Evolutionary conservation across 2,113 vertebrate genomes (phyloP).

Genomic region (Myxocyprinus asiaticus): DNA sequence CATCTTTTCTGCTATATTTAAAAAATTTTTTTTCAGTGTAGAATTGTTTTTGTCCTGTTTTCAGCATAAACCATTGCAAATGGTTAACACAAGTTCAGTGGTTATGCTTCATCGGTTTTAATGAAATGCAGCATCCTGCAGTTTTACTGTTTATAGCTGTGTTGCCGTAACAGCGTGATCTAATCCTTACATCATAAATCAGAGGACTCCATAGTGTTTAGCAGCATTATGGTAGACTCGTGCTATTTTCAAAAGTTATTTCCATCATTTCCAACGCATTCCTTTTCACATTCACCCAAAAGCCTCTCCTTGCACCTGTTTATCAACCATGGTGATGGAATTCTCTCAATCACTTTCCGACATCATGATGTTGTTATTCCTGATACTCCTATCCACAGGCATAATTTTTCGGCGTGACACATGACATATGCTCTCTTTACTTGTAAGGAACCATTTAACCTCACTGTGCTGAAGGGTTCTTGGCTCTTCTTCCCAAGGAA

Average conservation of each 20-base stretch:
- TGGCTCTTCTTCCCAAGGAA: constrained; percentile 59
- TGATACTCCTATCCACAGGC: constrained; percentile 49
- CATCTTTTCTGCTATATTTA: no score
- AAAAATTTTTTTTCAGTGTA: no score
- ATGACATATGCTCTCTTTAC: constrained; percentile 54
- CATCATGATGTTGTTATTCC: constrained; percentile 57
- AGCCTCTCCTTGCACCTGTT: constrained; percentile 53
- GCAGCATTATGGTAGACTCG: constrained; percentile 10
- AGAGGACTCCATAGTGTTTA: neutral
- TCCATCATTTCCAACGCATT: constrained; percentile 54
- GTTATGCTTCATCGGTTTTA: constrained; percentile 7
- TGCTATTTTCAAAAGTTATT: constrained; percentile 49
- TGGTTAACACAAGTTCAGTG: neutral
- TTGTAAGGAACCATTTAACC: constrained; percentile 62
- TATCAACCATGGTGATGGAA: constrained; percentile 43
- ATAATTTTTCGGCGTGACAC: constrained; percentile 54
- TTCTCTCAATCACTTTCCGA: constrained; percentile 39
- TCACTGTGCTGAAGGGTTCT: constrained; percentile 58
- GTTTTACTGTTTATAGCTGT: no score
- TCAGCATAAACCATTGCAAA: neutral
- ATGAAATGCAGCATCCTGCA: neutral
- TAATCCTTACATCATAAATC: neutral
- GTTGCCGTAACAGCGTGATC: neutral
- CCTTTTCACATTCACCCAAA: constrained; percentile 41
- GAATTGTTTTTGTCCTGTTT: neutral